Percentiles rank a stretch among this genome's conserved stretches.
phyloP scores from a whole-genome alignment of 1,140 invertebrate species.

The Neodiprion fabricii region DNA sequence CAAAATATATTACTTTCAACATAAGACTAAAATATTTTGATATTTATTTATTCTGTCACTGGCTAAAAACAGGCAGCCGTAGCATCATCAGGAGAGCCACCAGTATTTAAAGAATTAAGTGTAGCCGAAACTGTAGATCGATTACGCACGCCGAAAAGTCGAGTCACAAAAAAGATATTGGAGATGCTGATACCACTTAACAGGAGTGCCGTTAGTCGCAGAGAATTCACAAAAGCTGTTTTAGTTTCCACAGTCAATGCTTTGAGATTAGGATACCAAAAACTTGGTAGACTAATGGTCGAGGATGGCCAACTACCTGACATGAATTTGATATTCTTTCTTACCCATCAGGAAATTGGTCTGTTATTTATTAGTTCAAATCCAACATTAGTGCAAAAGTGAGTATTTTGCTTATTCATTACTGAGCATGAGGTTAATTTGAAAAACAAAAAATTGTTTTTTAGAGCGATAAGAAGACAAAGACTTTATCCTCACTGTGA shows the following conservation, averaged over 20 bases:
- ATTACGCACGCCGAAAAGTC: slow-evolving; percentile 62
- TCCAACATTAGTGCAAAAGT: slow-evolving; percentile 71
- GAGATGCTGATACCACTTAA: slow-evolving; percentile 65
- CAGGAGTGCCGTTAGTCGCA: slow-evolving; percentile 65
- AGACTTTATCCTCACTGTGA: slow-evolving; percentile 66
- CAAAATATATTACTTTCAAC: neutral
- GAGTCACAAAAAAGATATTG: slow-evolving; percentile 36
- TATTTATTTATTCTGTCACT: neutral
- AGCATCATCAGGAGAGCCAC: neutral
- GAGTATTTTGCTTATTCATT: slow-evolving; percentile 32
- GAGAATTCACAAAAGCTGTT: slow-evolving; percentile 75
- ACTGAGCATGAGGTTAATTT: slow-evolving; percentile 16
- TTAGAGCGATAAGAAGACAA: slow-evolving; percentile 70
- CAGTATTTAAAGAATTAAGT: slow-evolving; percentile 18
- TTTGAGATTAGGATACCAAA: slow-evolving; percentile 67
- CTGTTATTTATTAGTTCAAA: slow-evolving; percentile 62
- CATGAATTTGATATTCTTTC: slow-evolving; percentile 71
- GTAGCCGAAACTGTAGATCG: slow-evolving; percentile 53
- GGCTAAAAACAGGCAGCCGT: neutral
- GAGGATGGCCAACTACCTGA: slow-evolving; percentile 70
- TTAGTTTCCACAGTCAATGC: slow-evolving; percentile 67
- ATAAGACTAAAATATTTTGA: neutral
- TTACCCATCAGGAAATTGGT: slow-evolving; percentile 72
- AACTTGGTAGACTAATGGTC: slow-evolving; percentile 67
- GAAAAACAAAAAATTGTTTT: slow-evolving; percentile 33